Evolutionary conservation across 1,140 invertebrate species (phyloP), one percentile per base, ranked within the genome.

Genomic region (Plodia interpunctella): DNA sequence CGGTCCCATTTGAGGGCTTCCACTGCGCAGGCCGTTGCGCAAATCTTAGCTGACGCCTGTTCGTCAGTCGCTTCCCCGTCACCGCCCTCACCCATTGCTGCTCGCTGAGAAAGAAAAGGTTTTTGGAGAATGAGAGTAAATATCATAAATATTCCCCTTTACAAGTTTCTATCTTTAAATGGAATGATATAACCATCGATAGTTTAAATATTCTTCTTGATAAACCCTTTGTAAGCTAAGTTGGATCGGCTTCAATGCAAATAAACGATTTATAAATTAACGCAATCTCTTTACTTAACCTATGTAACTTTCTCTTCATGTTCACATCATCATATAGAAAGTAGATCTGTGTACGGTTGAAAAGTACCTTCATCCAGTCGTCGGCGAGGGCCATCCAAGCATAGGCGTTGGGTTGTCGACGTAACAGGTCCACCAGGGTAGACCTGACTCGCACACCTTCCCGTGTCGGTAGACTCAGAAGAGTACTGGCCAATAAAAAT

Each of bases 341-440:
- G n/a, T n/a, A n/a, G n/a, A n/a, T n/a, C n/a, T n/a, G n/a, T n/a
- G 21, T 25, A 25, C 21, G 21, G 21, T 25, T 25, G 6, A 25
- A 15, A 44, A 0, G 30, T 32, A 87, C 84, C 72, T 59, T 60
- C 19, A 82, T 59, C 78, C 76, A 87, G 59, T 80, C 70, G 13
- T 88, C 74, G 19, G 86, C 80, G 1, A 86, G 66, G 0, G 76
- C 76, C 63, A 80, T 73, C 86, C 86, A 88, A 0, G 81, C 72
- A 59, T 86, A 86, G 0, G 86, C 82, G 52, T 73, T 83, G 6
- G 83, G 83, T 28, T 80, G 72, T 5, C 80, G 69, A 11, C 80
- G 74, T 15, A 82, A 59, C 5, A 87, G 61, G 44, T 86, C 83
- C 10, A 78, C 53, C 2, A 87, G 51, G 5, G 76, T 52, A 0